phyloP scores from a whole-genome alignment of 2,797 vertebrate genomes.

The Cyclura pinguis region DNA sequence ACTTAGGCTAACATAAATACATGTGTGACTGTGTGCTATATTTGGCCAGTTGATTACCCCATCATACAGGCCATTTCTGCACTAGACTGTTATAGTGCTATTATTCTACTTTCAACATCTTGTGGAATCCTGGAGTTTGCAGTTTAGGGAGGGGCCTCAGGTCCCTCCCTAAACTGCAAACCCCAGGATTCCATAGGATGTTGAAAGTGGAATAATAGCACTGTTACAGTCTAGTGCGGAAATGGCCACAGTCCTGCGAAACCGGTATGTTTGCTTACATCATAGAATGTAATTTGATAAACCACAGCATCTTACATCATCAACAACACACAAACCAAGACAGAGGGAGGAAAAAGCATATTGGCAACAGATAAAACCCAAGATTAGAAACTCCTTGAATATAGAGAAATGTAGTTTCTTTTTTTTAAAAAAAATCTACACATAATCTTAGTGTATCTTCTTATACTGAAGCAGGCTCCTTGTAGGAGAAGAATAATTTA shows the following conservation, averaged over 20 bases:
- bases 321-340: background rate
- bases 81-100: too few species aligned
- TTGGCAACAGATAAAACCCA: slow-evolving; percentile 2
- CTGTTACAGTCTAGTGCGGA: too few species aligned
- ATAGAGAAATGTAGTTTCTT: background rate
- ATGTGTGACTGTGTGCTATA: background rate
- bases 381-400: background rate
- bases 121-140: too few species aligned
- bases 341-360: background rate
- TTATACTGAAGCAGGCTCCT: background rate
- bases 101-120: too few species aligned
- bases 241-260: background rate
- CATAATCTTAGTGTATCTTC: background rate
- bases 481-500: background rate
- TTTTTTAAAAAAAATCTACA: background rate
- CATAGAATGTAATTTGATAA: background rate
- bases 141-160: too few species aligned
- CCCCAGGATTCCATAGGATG: too few species aligned
- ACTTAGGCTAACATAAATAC: background rate
- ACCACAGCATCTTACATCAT: background rate
- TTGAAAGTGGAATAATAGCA: too few species aligned
- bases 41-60: background rate
- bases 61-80: too few species aligned
- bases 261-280: background rate
- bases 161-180: too few species aligned